Evolutionary conservation across 2,888 invertebrate genomes (phyloP), one percentile per base, ranked within the genome.

Genomic region (Tetanocera ferruginea): DNA sequence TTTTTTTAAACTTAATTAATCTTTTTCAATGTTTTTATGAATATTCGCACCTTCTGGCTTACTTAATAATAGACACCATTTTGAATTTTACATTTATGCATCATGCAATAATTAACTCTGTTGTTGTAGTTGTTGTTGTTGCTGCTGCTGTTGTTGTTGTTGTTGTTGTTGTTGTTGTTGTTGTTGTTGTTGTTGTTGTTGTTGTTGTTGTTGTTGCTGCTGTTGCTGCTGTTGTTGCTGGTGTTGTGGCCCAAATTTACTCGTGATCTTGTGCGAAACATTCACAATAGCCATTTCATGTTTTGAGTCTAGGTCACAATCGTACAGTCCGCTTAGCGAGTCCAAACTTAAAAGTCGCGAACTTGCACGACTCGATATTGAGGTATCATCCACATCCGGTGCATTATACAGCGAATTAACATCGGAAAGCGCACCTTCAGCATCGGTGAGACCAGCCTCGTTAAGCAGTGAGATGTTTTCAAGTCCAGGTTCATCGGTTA

Each of bases 401-500:
- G 92, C 93, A 89, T 94, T 94, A 89, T 94, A 95, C 84, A 95
- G 93, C 9, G 95, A 95, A 90, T 96, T 96, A 71, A 96, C 95
- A 90, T 96, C 96, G 85, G 96, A 96, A 79, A 96, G 91, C 34
- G 96, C 96, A 78, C 95, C 96, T 91, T 96, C 96, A 11, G 95
- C 96, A 90, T 96, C 96, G 1, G 96, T 96, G 64, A 96, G 92
- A 9, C 96, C 96, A 25, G 95, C 94, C 90, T 96, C 96, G 90
- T 96, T 95, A 23, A 96, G 90, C 92, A 96, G 93, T 57, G 96
- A 96, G 71, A 95, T 93, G 89, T 96, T 96, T 89, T 96, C 96
- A 14, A 96, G 91, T 19, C 95, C 95, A 0, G 95, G 95, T 89
- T 96, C 96, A 89, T 96, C 96, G 0, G 95, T 96, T n/a, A 95